Percentiles rank a stretch among this genome's conserved stretches.
These are phyloP conservation scores for Phoxinus phoxinus DNA, from an alignment of 2,113 vertebrate species.

Conservation along the genomic window DNA sequence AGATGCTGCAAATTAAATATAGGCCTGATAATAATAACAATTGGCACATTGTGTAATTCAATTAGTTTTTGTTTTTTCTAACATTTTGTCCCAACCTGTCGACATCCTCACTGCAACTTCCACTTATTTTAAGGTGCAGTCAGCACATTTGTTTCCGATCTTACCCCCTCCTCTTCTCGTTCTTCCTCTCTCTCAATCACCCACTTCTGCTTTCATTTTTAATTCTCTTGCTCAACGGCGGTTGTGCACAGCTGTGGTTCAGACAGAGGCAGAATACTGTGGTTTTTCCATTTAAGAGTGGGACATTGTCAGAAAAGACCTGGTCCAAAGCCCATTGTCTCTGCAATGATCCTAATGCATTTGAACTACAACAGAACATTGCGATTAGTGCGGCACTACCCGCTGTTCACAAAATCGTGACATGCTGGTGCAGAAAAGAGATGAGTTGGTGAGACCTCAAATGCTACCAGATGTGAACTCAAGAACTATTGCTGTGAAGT, in stretches of 20 bases:
- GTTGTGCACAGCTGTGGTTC: not conserved
- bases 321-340: slow-evolving; percentile 4
- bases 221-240: slow-evolving; percentile 21
- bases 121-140: slow-evolving; percentile 51
- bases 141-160: slow-evolving; percentile 60
- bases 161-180: not conserved
- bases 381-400: not conserved
- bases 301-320: not conserved
- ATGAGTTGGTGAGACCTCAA: not conserved
- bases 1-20: not conserved
- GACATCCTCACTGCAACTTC: slow-evolving; percentile 16
- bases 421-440: not conserved
- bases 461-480: not conserved
- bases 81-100: not conserved
- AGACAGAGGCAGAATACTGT: slow-evolving; percentile 14
- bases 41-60: not conserved
- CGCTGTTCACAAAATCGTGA: not conserved
- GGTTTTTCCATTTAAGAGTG: slow-evolving; percentile 22
- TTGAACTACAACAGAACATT: slow-evolving; percentile 20
- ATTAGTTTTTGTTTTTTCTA: not conserved
- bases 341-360: slow-evolving; percentile 4
- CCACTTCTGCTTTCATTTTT: slow-evolving; percentile 57
- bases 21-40: not conserved
- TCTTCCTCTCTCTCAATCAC: slow-evolving; percentile 43
- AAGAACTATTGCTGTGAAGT: not conserved